These are phyloP conservation scores for Drepana falcataria DNA, from an alignment of 2,888 invertebrate genomes.

Conservation along the genomic window DNA sequence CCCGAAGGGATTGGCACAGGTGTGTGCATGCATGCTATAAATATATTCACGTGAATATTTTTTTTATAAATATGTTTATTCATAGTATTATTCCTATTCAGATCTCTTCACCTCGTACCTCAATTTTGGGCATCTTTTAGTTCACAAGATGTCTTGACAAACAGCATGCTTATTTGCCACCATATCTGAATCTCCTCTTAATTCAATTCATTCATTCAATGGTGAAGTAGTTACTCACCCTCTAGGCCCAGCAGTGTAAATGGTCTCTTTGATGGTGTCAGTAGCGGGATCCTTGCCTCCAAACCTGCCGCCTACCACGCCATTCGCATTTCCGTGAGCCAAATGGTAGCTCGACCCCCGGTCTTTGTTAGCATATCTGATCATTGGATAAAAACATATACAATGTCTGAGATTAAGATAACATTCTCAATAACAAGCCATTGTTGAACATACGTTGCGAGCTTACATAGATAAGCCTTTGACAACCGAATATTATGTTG, in stretches of 20 bases:
- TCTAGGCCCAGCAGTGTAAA: constrained; percentile 87
- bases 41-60: too few species aligned
- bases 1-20: too few species aligned
- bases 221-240: constrained; percentile 66
- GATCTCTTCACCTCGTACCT: too few species aligned
- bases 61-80: too few species aligned
- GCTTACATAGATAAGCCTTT: not conserved
- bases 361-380: constrained; percentile 82
- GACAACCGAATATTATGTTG: too few species aligned
- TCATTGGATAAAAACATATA: constrained; percentile 4
- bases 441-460: constrained; percentile 11
- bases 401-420: constrained; percentile 1
- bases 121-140: too few species aligned
- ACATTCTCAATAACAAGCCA: constrained; percentile 11
- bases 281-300: constrained; percentile 85
- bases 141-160: too few species aligned
- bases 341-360: constrained; percentile 84
- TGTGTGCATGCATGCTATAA: too few species aligned
- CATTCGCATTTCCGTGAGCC: constrained; percentile 82
- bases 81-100: too few species aligned
- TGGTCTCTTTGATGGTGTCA: constrained; percentile 83
- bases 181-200: too few species aligned
- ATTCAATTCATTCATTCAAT: too few species aligned
- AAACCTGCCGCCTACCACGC: constrained; percentile 84
- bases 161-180: too few species aligned